A percentile compares a stretch with the other conserved stretches of the same genome.
These are phyloP conservation scores for Volucella inflata DNA, from an alignment of 2,888 invertebrate genomes.

Conservation along the genomic window DNA sequence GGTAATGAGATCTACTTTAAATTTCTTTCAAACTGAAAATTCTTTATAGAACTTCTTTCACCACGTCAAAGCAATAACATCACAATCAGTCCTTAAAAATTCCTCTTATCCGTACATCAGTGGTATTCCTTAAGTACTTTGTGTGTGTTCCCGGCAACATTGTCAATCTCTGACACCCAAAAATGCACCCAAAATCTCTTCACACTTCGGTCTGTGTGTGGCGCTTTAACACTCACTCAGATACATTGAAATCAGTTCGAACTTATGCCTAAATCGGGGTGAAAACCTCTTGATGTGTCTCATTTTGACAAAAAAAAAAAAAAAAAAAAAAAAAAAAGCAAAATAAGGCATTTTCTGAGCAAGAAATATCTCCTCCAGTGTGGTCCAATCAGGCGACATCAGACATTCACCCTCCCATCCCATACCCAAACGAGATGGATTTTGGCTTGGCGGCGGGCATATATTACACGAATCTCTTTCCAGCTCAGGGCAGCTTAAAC, in stretches of 20 bases:
- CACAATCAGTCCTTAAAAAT: constrained; percentile 57
- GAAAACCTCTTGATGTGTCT: constrained; percentile 64
- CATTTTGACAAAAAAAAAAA: not conserved
- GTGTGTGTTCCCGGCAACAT: constrained; percentile 63
- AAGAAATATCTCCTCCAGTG: constrained; percentile 61
- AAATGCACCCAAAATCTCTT: constrained; percentile 58
- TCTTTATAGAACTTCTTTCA: constrained; percentile 55
- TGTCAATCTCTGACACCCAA: constrained; percentile 37
- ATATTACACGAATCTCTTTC: constrained; percentile 5
- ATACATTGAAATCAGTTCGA: constrained; percentile 32
- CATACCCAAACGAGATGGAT: constrained; percentile 49
- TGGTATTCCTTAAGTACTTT: constrained; percentile 34
- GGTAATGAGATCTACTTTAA: not conserved
- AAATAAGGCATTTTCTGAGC: constrained; percentile 41
- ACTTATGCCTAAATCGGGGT: constrained; percentile 16
- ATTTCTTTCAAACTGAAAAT: constrained; percentile 28
- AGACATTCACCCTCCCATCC: constrained; percentile 66
- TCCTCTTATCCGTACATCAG: constrained; percentile 11
- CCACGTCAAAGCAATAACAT: constrained; percentile 60
- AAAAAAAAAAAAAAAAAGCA: not conserved
- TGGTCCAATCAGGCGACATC: constrained; percentile 71
- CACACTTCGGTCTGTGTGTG: constrained; percentile 70
- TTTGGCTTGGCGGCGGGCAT: constrained; percentile 53
- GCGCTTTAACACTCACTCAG: constrained; percentile 24
- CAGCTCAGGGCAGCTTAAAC: not conserved